Base-by-base conservation (phyloP, 2,888 invertebrate genomes). In the Drosophila nigritarsus region DNA sequence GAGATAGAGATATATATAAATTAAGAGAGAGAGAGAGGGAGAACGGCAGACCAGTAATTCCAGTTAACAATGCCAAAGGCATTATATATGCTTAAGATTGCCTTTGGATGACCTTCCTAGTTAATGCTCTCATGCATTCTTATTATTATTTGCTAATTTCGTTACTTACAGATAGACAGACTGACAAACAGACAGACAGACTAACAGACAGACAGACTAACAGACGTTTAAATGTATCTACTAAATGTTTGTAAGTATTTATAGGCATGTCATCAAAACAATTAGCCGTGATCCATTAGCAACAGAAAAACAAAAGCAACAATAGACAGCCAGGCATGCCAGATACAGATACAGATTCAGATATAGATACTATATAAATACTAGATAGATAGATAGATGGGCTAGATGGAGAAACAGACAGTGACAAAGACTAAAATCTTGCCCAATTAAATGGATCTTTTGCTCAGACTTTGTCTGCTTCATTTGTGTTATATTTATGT, bases 281-380 rank as follows among this genome's bases (percentile, higher is more conserved):
- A 85, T 89, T 87, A 85, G 89, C 87, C 66, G 59, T 74, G 85
- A 74, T 77, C 85, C 85, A 87, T 87, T 78, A 81, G 79, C 62
- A 65, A 60, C 40, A 54, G 49, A 55, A 24, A 18, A 55, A 40
- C 7, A 50, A 18, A 51, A 20, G 29, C 42, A 64, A 58, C 20
- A 58, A 30, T 48, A 42, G 24, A 36, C 24, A 15, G 34, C 6
- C 38, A 61, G 30, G 30, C 27, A 56, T 42, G 30, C 42, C 56
- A 56, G 56, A 56, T 42, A 56, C 38, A 32, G 49, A 50, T 59
- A 38, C 27, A 38, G 24, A 49, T 48, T 27, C 27, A 34, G 18
- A 36, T 27, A 40, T 34, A 63, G 15, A 67, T 24, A 55, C 42
- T 34, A 38, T 49, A 50, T 27, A 65, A 18, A 65, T 34, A 27